Percentiles rank a stretch among this genome's conserved stretches.
phyloP scores from a whole-genome alignment of 2,888 invertebrate genomes.

The Eristalis tenax region DNA sequence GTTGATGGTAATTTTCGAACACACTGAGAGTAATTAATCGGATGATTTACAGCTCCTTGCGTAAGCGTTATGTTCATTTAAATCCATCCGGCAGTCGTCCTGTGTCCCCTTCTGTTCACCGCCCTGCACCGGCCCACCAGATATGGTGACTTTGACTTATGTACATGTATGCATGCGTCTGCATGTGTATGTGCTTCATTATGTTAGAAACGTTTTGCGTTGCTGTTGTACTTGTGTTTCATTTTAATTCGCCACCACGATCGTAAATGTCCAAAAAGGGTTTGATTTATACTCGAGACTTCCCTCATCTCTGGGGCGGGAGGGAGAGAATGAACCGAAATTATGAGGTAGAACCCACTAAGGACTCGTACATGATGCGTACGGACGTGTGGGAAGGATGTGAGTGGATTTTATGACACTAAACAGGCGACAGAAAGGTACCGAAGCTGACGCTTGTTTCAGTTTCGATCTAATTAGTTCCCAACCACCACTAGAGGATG shows the following conservation, averaged over 20 bases:
- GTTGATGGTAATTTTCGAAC: conserved; percentile 47
- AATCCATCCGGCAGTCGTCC: conserved; percentile 72
- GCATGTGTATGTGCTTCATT: conserved; percentile 30
- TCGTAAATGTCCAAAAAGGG: conserved; percentile 81
- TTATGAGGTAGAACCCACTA: background rate
- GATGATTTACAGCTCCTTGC: conserved; percentile 77
- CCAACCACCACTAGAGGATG: background rate
- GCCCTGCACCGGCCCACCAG: background rate
- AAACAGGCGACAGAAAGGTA: conserved; percentile 6
- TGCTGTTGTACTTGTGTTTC: conserved; percentile 73
- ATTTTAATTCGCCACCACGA: conserved; percentile 80
- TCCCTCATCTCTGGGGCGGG: background rate
- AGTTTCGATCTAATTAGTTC: conserved; percentile 51
- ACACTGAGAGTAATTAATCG: conserved; percentile 76
- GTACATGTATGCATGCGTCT: background rate
- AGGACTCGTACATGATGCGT: background rate
- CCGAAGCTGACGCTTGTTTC: background rate
- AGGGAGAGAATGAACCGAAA: conserved; percentile 26
- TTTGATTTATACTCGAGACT: conserved; percentile 79
- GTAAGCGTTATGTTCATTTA: conserved; percentile 73
- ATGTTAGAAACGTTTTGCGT: conserved; percentile 62
- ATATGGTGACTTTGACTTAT: conserved; percentile 2
- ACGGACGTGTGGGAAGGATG: background rate
- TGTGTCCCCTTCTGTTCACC: conserved; percentile 50
- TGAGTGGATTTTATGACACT: conserved; percentile 47